A percentile compares a stretch with the other conserved stretches of the same genome.
Conservation (phyloP, 2,888 invertebrate species). For the Synergus umbraculus region DNA sequence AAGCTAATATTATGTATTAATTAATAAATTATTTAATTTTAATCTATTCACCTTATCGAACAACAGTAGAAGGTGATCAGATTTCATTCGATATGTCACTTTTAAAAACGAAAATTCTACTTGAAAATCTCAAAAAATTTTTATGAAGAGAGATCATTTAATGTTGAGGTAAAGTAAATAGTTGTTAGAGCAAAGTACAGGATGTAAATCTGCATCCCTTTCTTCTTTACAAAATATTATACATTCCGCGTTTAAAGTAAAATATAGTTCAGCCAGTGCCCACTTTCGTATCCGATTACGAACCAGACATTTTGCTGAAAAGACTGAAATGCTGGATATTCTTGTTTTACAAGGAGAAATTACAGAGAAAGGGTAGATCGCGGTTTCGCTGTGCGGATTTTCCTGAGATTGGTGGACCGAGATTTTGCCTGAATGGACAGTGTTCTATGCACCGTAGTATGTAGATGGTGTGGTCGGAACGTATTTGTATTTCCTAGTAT, state of each 20-base stretch:
- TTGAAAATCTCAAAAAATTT: too few species aligned
- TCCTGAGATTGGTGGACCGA: constrained; percentile 34
- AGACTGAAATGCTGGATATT: constrained; percentile 4
- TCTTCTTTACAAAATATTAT: background rate
- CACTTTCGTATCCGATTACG: background rate
- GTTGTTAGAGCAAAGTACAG: background rate
- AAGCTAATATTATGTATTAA: too few species aligned
- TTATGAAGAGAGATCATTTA: background rate
- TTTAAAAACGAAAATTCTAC: too few species aligned
- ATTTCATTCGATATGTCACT: too few species aligned
- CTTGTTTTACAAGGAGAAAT: constrained; percentile 16
- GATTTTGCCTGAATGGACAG: constrained; percentile 3
- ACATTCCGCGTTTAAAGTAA: background rate
- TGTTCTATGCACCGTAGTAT: background rate
- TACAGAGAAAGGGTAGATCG: background rate
- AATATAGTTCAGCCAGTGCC: background rate
- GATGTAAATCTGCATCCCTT: background rate
- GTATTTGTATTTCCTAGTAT: background rate
- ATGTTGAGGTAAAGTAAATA: background rate
- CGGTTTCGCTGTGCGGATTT: constrained; percentile 16
- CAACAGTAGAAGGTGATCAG: too few species aligned
- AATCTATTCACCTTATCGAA: too few species aligned
- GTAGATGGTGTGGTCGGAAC: background rate
- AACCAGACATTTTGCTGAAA: background rate
- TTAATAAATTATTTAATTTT: too few species aligned